phyloP scores from a whole-genome alignment of 2,888 invertebrate species.

The Lasiommata megera region DNA sequence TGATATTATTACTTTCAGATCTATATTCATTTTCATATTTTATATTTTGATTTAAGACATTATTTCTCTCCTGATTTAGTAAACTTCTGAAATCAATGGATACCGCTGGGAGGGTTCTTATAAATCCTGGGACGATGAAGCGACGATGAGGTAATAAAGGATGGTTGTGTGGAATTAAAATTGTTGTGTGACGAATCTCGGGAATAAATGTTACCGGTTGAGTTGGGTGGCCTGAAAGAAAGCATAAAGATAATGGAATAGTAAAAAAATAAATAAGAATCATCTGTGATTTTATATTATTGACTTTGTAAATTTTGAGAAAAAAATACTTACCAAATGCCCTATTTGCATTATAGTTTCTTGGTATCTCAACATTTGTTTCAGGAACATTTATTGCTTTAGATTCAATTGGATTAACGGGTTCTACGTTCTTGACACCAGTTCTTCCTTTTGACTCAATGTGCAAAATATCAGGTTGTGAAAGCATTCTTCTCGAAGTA shows the following conservation, averaged over 20 bases:
- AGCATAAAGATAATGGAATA: no score
- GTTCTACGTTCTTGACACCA: background rate
- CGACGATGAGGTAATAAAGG: background rate
- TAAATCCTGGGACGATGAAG: background rate
- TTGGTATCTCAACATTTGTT: background rate
- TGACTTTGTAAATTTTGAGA: background rate
- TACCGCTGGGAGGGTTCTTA: background rate
- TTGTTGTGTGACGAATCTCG: background rate
- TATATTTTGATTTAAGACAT: background rate
- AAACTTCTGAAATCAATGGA: background rate
- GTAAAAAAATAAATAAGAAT: no score
- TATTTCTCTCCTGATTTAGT: background rate
- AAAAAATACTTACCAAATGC: background rate
- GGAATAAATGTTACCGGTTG: background rate
- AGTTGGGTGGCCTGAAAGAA: background rate
- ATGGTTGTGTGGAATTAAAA: background rate
- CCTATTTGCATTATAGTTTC: background rate
- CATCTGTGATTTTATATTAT: no score
- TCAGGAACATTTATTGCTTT: background rate
- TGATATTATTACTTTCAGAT: background rate
- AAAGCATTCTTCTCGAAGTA: constrained; percentile 10
- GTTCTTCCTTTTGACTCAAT: background rate
- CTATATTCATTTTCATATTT: background rate
- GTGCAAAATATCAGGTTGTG: background rate
- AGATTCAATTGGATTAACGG: background rate